Percentiles rank a stretch among this genome's conserved stretches.
phyloP scores from a whole-genome alignment of 64 coral and sea anemone species.

The Hydrozoanthus tunicans region DNA sequence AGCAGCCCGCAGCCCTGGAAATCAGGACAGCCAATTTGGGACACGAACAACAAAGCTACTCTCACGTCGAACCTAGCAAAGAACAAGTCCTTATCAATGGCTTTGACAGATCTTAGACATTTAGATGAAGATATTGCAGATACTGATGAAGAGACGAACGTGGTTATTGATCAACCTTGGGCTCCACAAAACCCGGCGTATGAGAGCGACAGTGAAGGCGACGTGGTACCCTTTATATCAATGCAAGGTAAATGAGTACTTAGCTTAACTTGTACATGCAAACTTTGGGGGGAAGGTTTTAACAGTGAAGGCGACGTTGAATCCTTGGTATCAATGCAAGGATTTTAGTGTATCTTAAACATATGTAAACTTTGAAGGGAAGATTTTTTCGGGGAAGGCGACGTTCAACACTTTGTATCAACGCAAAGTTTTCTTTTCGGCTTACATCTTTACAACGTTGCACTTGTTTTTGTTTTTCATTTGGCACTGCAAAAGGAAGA shows the following conservation, averaged over 20 bases:
- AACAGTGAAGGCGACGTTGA: not conserved
- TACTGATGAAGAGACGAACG: constrained; percentile 27
- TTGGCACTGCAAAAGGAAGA: too few relatives aligned
- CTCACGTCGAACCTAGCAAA: constrained; percentile 81
- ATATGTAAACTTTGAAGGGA: too few relatives aligned
- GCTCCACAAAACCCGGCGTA: constrained; percentile 42
- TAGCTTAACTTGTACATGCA: not conserved
- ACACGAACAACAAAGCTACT: constrained; percentile 27
- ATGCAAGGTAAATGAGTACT: constrained; percentile 34
- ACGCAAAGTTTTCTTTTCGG: too few relatives aligned
- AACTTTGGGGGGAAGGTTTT: not conserved
- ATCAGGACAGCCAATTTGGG: constrained; percentile 31
- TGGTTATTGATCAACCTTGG: constrained; percentile 33
- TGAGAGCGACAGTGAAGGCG: constrained; percentile 57
- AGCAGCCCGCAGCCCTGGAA: constrained; percentile 4
- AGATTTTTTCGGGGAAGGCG: too few relatives aligned
- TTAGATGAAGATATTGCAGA: constrained; percentile 42
- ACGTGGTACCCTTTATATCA: constrained; percentile 37
- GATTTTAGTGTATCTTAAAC: too few relatives aligned
- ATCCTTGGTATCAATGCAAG: too few relatives aligned
- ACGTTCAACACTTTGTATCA: too few relatives aligned
- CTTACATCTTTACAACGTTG: too few relatives aligned
- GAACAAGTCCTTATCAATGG: constrained; percentile 84
- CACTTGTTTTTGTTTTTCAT: too few relatives aligned
- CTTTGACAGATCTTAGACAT: constrained; percentile 83